These are phyloP conservation scores for Cheirogaleus major DNA, from an alignment of 2,797 vertebrate genomes.

Conservation along the genomic window DNA sequence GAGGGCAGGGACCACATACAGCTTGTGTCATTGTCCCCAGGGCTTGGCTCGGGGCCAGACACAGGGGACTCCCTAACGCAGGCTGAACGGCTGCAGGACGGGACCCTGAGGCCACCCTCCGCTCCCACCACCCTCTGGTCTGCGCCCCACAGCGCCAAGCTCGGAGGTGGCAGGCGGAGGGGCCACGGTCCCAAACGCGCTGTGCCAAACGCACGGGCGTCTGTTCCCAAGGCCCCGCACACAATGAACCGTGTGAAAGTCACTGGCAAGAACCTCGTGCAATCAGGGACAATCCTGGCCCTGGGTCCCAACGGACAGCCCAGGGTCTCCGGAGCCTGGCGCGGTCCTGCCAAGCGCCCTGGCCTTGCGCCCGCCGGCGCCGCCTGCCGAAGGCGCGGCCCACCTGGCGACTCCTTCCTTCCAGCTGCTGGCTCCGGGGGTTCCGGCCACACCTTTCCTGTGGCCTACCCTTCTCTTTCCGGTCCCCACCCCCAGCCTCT, in stretches of 20 bases:
- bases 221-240: conserved; percentile 30
- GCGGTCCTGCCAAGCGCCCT: conserved; percentile 6
- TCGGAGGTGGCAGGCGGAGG: background rate
- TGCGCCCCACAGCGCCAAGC: fast-evolving
- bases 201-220: background rate
- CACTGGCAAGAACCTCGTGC: background rate
- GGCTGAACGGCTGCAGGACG: background rate
- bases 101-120: background rate
- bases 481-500: background rate
- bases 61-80: background rate
- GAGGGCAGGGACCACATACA: background rate
- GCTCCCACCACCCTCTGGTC: background rate
- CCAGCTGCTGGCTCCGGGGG: conserved; percentile 53
- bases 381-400: conserved; percentile 36
- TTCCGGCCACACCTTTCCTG: conserved; percentile 69
- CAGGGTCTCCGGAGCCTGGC: conserved; percentile 38
- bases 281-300: conserved; percentile 66
- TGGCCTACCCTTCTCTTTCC: background rate
- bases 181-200: background rate
- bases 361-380: conserved; percentile 12
- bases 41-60: background rate
- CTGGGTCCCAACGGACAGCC: conserved; percentile 57
- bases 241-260: conserved; percentile 15
- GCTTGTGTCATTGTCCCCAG: background rate
- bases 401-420: conserved; percentile 75